Conservation (phyloP, 2,797 vertebrate genomes). For the Fringilla coelebs region DNA sequence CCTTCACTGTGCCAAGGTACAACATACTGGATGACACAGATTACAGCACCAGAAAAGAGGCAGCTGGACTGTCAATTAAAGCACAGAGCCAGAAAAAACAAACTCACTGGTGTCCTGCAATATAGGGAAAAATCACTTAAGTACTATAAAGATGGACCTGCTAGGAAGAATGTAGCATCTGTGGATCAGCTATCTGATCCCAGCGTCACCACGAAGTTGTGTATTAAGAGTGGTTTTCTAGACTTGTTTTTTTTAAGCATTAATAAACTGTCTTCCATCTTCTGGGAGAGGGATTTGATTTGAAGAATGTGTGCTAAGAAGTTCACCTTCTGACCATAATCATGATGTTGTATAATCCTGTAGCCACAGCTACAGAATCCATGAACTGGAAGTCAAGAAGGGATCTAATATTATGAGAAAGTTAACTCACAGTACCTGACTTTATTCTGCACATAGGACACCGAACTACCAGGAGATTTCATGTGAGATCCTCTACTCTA, state of each 20-base stretch:
- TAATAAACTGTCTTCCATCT: not conserved
- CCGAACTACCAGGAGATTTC: not conserved
- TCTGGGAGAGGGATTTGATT: not conserved
- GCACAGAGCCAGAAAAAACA: not conserved
- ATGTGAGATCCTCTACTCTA: not conserved
- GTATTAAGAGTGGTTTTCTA: not conserved
- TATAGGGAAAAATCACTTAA: not conserved
- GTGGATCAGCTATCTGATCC: not conserved
- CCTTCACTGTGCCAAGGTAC: not conserved
- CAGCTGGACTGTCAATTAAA: not conserved
- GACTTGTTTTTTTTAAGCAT: not conserved
- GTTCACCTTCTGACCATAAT: not conserved
- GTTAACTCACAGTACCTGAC: not conserved
- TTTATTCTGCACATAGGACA: not conserved
- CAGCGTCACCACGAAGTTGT: not conserved
- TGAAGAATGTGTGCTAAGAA: not conserved
- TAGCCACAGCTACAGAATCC: not conserved
- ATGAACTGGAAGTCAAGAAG: not conserved
- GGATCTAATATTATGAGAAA: not conserved
- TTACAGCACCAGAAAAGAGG: not conserved
- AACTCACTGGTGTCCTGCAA: not conserved
- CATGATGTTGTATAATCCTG: not conserved
- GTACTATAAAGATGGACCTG: not conserved
- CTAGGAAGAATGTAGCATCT: not conserved
- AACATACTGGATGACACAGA: not conserved